Evolutionary conservation across 2,797 vertebrate species (phyloP), one percentile per base, ranked within the genome.

Genomic region (Limnodromus scolopaceus): DNA sequence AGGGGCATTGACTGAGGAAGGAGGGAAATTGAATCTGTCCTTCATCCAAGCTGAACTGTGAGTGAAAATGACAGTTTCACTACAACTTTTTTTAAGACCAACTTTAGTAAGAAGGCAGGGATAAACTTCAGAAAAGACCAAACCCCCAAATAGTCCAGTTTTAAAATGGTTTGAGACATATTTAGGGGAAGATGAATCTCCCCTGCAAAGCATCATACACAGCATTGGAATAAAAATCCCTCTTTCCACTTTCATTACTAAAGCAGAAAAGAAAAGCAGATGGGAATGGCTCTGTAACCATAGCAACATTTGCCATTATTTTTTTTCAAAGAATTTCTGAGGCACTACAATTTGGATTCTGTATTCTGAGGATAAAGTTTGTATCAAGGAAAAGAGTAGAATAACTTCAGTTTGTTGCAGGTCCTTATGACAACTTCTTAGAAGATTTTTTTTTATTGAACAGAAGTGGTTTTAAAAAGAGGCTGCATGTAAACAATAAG

Each of bases 251-350:
- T 89, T 93, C 89, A 84, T 93, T 93, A 87, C 85, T 51, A 55
- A 92, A 60, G 87, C 79, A 95, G 95, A 88, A 92, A 89, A 83
- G 92, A 16, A 85, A 90, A 97, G 92, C 85, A 94, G 88, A 68
- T 68, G 87, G 87, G 87, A 94, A 75, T 77, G 76, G 82, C 49
- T 95, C 89, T 84, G 95, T 97, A 93, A 86, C 95, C 93, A 97
- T 96, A 53, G 95, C 87, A 96, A 96, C 96, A 86, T 80, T 91
- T 63, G 51, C 92, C 65, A 68, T 65, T 63, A 34, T 91, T 76
- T 85, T 95, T 91, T 93, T 75, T 38, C 57, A 55, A 92, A 95
- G 76, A 84, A 75, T 87, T 93, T 96, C 80, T 60, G 27, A 74
- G 51, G 48, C 81, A 70, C 55, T 83, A 39, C 68, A 87, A 51